Conservation (phyloP, 1,140 invertebrate genomes). For the Drosophila quadrilineata region DNA sequence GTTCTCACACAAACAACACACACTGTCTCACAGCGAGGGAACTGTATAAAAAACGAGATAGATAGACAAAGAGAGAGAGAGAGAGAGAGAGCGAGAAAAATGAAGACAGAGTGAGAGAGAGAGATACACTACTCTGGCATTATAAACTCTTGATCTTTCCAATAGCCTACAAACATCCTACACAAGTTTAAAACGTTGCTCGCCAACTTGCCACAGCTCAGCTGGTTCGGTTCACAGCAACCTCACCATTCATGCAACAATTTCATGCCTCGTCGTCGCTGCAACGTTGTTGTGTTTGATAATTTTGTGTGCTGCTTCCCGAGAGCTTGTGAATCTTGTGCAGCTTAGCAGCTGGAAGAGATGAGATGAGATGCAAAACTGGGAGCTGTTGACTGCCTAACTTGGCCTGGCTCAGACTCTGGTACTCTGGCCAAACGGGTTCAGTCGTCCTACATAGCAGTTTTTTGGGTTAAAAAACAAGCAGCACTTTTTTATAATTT, state of each 20-base stretch:
- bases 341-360: slow-evolving; percentile 47
- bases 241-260: slow-evolving; percentile 73
- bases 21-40: too few species aligned
- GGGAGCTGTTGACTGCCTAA: too few species aligned
- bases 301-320: slow-evolving; percentile 56
- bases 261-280: slow-evolving; percentile 15
- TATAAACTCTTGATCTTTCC: slow-evolving; percentile 79
- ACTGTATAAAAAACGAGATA: too few species aligned
- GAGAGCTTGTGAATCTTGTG: slow-evolving; percentile 31
- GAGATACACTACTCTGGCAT: slow-evolving; percentile 27
- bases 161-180: slow-evolving; percentile 81
- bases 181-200: slow-evolving; percentile 61
- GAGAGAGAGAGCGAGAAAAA: slow-evolving; percentile 9
- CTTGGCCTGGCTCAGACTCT: too few species aligned
- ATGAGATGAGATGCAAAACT: slow-evolving; percentile 43
- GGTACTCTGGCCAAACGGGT: slow-evolving; percentile 69
- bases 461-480: slow-evolving; percentile 58
- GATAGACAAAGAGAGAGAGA: slow-evolving; percentile 30
- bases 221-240: slow-evolving; percentile 74
- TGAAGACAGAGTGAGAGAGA: slow-evolving; percentile 4
- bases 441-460: slow-evolving; percentile 69
- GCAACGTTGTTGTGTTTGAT: slow-evolving; percentile 36
- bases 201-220: slow-evolving; percentile 28
- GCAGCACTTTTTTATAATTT: not conserved
- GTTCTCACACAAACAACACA: slow-evolving; percentile 49